Base-by-base conservation (phyloP, 1,140 invertebrate genomes). In the Sipha flava region DNA sequence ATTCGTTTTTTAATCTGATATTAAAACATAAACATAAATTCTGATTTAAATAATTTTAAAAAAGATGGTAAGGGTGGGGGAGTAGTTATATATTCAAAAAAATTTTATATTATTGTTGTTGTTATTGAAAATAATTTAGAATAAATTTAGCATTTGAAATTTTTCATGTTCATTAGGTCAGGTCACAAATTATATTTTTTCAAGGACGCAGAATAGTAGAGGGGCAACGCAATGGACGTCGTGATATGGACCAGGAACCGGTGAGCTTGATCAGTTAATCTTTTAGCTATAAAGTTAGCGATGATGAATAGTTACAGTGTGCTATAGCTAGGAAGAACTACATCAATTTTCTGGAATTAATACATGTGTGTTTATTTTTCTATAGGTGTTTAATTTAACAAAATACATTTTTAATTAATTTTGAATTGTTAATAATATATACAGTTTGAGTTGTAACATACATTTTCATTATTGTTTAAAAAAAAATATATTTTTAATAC, bases 181-280 rank as follows among this genome's bases (percentile, higher is more conserved):
- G 72, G 47, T 75, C 72, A 75, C 72, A 75, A 75, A 75, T 52
- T 37, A 52, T 75, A 37, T 37, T 75, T 75, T 12, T 31, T 45
- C 72, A 75, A 75, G 72, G 72, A 52, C 72, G 72, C 45, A 12
- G 7, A 34, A 34, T 75, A 72, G 43, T 18, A 34, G 72, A 75
- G 72, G 72, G 72, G 45, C 45, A n/a, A n/a, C n/a, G n/a, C 45
- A 72, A 72, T 29, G 68, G 72, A 57, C 72, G 72, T 54, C 72
- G 64, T 37, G 72, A 75, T 75, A 75, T 75, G 47, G 72, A 75
- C 72, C 72, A 75, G 49, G 72, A 75, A 75, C 72, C 45, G 72
- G 31, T 52, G 72, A 52, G 72, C 47, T 49, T 75, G 72, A 75
- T 75, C 72, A 54, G 72, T 57, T 75, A 75, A 75, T 75, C 72